Base-by-base conservation (phyloP, 2,113 vertebrate species). In the Callipepla squamata region DNA sequence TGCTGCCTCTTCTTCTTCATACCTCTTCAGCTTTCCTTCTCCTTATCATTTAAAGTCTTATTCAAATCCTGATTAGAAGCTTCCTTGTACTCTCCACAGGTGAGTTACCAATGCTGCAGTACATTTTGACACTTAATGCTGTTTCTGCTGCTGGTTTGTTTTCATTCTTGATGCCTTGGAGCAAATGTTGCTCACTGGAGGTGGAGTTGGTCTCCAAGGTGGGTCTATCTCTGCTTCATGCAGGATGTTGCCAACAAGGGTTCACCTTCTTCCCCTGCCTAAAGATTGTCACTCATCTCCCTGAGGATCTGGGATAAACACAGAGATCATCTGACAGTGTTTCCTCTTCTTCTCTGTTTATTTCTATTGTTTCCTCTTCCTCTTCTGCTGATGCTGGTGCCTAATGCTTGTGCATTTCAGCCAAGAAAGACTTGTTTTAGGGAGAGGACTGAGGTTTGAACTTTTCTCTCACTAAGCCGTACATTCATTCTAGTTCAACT, bases 371-470 rank as follows among this genome's bases (percentile, higher is more conserved):
- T 40, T 40, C 40, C 40, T 40, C 40, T 40, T 81, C 20, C 22
- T 76, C 17, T 80, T 87, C 75, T 82, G 26, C 22, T 55, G 19
- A 30, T 0, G 0, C 6, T 1, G 1, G 3, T 20, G n/a, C 42
- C 38, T 78, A 36, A 36, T 36, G 36, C 36, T 47, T 87, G 26
- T 47, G 58, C 42, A 32, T 13, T 14, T 22, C 50, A 76, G 4
- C 18, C 63, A 79, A 66, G 59, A 75, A 79, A 1, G 1, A 76
- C 21, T 11, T 22, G 9, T 13, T 25, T 89, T 79, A 85, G 8
- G 40, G 40, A 69, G 21, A 6, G 2, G 20, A 36, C 3, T 21
- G 18, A 11, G 26, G 16, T 2, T 77, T 66, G 47, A 58, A 2
- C 36, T 89, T 89, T n/a, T 19, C 16, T 59, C 12, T 83, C 45